A percentile compares a stretch with the other conserved stretches of the same genome.
Conservation (phyloP, 1,140 invertebrate species). For the Camponotus pennsylvanicus region DNA sequence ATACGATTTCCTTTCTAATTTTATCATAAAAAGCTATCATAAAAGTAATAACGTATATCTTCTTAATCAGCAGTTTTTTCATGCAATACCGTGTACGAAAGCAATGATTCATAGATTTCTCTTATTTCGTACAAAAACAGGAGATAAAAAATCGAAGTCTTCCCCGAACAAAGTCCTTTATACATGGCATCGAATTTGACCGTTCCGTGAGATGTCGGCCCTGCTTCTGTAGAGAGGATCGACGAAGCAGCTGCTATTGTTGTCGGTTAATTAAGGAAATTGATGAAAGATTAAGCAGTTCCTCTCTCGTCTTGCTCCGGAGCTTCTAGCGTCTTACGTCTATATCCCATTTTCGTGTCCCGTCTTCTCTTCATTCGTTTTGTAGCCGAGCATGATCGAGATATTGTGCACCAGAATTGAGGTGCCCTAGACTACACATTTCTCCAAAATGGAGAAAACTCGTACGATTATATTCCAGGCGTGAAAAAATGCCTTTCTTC, state of each 20-base stretch:
- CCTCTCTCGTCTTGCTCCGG: constrained; percentile 28
- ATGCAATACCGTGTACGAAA: neutral
- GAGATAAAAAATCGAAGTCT: constrained; percentile 42
- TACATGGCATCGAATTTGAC: constrained; percentile 67
- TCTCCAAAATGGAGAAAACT: constrained; percentile 21
- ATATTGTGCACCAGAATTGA: constrained; percentile 64
- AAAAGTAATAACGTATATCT: neutral
- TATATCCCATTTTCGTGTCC: constrained; percentile 29
- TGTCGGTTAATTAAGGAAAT: constrained; percentile 78
- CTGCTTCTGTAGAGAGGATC: constrained; percentile 46
- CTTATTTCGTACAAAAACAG: neutral
- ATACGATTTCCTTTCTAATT: too few relatives aligned
- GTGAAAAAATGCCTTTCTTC: neutral
- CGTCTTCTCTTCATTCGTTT: constrained; percentile 22
- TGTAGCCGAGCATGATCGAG: constrained; percentile 44
- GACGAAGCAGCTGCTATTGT: constrained; percentile 73
- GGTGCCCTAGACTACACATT: constrained; percentile 18
- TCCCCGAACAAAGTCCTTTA: constrained; percentile 40
- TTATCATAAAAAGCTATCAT: neutral
- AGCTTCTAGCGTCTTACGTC: constrained; percentile 20
- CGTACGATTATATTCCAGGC: constrained; percentile 32
- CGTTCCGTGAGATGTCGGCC: neutral
- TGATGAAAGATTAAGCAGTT: constrained; percentile 78
- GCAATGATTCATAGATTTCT: constrained; percentile 7
- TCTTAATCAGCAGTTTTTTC: neutral